Conservation (phyloP, 1,140 invertebrate species). For the Branchinecta lynchi region DNA sequence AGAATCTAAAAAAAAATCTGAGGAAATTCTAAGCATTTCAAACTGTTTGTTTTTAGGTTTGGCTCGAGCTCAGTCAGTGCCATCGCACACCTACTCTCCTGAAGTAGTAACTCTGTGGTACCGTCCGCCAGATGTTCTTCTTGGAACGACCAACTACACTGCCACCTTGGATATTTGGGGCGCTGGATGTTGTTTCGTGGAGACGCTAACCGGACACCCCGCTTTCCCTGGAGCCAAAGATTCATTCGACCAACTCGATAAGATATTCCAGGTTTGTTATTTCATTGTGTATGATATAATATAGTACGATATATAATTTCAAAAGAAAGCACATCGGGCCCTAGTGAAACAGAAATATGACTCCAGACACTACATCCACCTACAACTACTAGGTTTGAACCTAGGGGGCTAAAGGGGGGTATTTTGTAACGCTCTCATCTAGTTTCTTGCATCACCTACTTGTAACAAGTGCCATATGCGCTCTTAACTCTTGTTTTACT, state of each 20-base stretch:
- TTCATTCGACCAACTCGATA: conserved; percentile 86
- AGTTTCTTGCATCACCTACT: too few relatives aligned
- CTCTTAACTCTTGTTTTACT: too few relatives aligned
- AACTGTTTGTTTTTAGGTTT: conserved; percentile 39
- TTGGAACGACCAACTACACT: conserved; percentile 91
- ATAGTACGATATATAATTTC: conserved; percentile 17
- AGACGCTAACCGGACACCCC: conserved; percentile 88
- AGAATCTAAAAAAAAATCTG: too few relatives aligned
- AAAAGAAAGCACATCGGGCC: not conserved
- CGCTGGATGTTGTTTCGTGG: conserved; percentile 93
- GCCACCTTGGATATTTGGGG: conserved; percentile 93
- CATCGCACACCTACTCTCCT: conserved; percentile 90
- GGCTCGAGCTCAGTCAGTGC: conserved; percentile 88
- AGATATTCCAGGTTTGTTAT: conserved; percentile 68
- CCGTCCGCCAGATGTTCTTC: conserved; percentile 85
- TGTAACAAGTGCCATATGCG: too few relatives aligned
- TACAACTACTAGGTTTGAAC: too few relatives aligned
- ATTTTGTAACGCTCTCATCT: too few relatives aligned
- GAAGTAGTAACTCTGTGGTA: conserved; percentile 78
- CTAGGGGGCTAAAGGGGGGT: too few relatives aligned
- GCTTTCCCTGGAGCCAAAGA: conserved; percentile 90
- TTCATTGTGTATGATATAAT: conserved; percentile 2
- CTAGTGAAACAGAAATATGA: not conserved
- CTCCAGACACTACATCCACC: too few relatives aligned
- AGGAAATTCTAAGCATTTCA: too few relatives aligned